phyloP scores from a whole-genome alignment of 2,797 vertebrate species.

The Melanotaenia boesemani region DNA sequence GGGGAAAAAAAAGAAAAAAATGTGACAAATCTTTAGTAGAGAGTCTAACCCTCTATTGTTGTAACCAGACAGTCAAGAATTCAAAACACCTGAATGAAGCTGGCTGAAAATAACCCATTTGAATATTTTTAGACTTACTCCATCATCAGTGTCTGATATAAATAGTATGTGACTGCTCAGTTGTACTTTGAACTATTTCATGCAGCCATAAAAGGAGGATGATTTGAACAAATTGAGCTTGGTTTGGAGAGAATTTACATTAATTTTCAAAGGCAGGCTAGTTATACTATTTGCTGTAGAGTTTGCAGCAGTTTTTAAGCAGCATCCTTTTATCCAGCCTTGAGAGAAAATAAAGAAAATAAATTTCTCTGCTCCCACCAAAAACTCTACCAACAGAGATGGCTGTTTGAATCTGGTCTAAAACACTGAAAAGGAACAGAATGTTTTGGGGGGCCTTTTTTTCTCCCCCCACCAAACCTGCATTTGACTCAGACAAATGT shows the following conservation, averaged over 20 bases:
- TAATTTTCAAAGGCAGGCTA: slow-evolving; percentile 45
- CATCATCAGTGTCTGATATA: slow-evolving; percentile 62
- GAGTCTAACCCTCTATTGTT: slow-evolving; percentile 56
- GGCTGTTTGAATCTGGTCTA: slow-evolving; percentile 9
- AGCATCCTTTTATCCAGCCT: slow-evolving; percentile 53
- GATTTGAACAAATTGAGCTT: slow-evolving; percentile 48
- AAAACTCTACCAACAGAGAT: slow-evolving; percentile 24
- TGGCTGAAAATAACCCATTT: slow-evolving; percentile 70
- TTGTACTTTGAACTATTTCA: slow-evolving; percentile 61
- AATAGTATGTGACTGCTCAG: slow-evolving; percentile 65
- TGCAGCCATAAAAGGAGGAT: slow-evolving; percentile 36
- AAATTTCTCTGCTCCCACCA: slow-evolving; percentile 38
- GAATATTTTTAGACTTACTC: slow-evolving; percentile 74
- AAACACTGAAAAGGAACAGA: slow-evolving; percentile 9
- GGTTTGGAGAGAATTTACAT: slow-evolving; percentile 43
- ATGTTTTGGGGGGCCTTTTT: neutral
- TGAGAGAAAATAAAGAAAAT: slow-evolving; percentile 20
- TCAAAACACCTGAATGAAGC: slow-evolving; percentile 68
- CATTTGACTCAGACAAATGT: slow-evolving; percentile 49
- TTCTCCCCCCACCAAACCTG: slow-evolving; percentile 23
- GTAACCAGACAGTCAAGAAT: slow-evolving; percentile 39
- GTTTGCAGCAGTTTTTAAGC: slow-evolving; percentile 29
- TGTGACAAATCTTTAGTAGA: slow-evolving; percentile 38
- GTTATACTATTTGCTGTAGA: slow-evolving; percentile 49
- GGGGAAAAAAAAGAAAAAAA: slow-evolving; percentile 41